Conservation (phyloP, 2,888 invertebrate genomes). For the Clivina fossor region DNA sequence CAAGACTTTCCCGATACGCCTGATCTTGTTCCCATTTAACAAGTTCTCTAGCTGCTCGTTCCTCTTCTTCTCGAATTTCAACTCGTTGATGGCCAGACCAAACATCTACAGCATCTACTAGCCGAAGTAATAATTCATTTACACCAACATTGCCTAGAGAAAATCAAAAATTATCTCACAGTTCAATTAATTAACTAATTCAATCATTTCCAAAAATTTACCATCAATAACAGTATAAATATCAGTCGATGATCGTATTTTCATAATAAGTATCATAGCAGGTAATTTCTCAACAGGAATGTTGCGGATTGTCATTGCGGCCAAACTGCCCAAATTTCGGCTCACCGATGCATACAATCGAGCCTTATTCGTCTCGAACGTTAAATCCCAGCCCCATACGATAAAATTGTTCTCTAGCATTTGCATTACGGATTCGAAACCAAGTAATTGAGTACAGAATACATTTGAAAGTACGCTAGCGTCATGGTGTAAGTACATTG, state of each 20-base stretch:
- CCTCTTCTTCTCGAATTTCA: conserved; percentile 83
- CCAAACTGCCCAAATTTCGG: conserved; percentile 77
- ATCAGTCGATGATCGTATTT: conserved; percentile 85
- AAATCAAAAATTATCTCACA: background rate
- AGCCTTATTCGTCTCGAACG: conserved; percentile 79
- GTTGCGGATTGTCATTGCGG: conserved; percentile 80
- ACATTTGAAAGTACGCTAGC: conserved; percentile 93
- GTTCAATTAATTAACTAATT: too few species aligned
- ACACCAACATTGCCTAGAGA: conserved; percentile 78
- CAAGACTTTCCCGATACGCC: conserved; percentile 88
- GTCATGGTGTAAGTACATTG: conserved; percentile 96
- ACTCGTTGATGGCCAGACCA: conserved; percentile 75
- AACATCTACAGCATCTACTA: conserved; percentile 86
- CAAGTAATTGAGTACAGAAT: conserved; percentile 93
- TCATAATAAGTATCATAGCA: conserved; percentile 84
- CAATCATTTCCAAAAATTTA: too few species aligned
- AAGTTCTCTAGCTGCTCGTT: conserved; percentile 82
- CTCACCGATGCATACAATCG: conserved; percentile 77
- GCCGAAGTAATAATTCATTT: conserved; percentile 82
- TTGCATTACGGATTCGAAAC: conserved; percentile 87
- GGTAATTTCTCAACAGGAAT: conserved; percentile 87
- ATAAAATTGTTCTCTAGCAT: conserved; percentile 88
- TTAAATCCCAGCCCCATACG: conserved; percentile 97
- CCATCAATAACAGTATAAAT: conserved; percentile 89
- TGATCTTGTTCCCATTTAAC: conserved; percentile 93